phyloP scores from a whole-genome alignment of 2,113 vertebrate genomes.

The Gorsachius goisagi region DNA sequence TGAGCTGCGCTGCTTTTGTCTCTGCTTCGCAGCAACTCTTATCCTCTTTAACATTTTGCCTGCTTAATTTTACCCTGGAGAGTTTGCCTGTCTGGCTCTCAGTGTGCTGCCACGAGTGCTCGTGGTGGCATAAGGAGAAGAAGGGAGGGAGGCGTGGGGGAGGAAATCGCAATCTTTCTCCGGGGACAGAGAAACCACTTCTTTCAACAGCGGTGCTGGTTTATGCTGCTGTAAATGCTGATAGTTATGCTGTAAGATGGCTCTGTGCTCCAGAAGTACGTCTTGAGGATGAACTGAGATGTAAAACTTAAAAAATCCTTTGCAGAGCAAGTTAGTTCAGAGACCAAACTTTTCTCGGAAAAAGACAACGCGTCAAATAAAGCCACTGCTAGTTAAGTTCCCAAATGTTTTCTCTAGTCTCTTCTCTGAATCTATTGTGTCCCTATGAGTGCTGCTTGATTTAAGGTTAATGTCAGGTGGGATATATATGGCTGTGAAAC shows the following conservation, averaged over 20 bases:
- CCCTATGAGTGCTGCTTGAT: background rate
- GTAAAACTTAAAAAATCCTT: background rate
- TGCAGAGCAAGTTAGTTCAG: background rate
- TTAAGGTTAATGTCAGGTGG: slow-evolving; percentile 10
- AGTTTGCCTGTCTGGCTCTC: background rate
- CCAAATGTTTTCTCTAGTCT: background rate
- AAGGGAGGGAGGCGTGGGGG: accelerated
- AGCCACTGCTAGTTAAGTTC: background rate
- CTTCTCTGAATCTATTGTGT: background rate
- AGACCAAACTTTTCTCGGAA: background rate
- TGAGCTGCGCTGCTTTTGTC: background rate
- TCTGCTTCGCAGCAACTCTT: background rate
- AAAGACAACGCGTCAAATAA: background rate
- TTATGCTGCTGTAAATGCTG: background rate
- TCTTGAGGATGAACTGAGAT: background rate
- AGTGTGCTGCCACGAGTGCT: background rate
- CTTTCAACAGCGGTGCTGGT: background rate
- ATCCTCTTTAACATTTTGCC: background rate
- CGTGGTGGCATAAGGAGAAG: background rate
- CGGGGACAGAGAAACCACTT: background rate
- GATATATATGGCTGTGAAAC: slow-evolving; percentile 15
- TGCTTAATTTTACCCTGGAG: background rate
- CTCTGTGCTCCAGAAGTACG: background rate
- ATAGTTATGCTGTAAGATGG: background rate
- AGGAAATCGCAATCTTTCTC: background rate